These are phyloP conservation scores for Candoia aspera DNA, from an alignment of 2,113 vertebrate genomes.

Conservation along the genomic window DNA sequence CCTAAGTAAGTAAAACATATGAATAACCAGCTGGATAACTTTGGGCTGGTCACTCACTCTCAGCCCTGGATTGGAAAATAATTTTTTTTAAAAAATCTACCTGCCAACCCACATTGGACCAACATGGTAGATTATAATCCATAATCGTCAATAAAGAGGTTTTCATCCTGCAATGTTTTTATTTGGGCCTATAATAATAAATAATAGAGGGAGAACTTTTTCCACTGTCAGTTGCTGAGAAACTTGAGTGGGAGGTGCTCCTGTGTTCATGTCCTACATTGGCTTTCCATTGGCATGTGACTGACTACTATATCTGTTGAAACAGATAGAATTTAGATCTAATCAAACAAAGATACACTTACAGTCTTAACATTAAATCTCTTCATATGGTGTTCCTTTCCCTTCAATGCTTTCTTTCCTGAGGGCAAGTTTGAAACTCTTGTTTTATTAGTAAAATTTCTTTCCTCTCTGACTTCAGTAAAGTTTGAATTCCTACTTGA, in stretches of 20 bases:
- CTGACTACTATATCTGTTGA: neutral
- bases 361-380: neutral
- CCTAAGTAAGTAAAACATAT: neutral
- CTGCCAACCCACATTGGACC: neutral
- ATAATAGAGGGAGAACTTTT: neutral
- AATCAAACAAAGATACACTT: neutral
- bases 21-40: neutral
- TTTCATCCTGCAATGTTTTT: neutral
- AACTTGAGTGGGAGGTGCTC: neutral
- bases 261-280: neutral
- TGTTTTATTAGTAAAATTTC: neutral
- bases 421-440: neutral
- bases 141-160: neutral
- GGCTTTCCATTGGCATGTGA: neutral
- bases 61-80: neutral
- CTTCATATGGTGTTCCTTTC: neutral
- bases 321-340: neutral
- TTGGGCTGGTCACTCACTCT: neutral
- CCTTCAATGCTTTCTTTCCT: neutral
- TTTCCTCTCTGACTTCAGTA: neutral
- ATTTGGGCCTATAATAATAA: neutral
- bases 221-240: neutral
- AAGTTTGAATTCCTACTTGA: neutral
- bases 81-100: neutral
- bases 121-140: neutral